Evolutionary conservation across 2,888 invertebrate genomes (phyloP).

Genomic region (Incurvaria masculella): DNA sequence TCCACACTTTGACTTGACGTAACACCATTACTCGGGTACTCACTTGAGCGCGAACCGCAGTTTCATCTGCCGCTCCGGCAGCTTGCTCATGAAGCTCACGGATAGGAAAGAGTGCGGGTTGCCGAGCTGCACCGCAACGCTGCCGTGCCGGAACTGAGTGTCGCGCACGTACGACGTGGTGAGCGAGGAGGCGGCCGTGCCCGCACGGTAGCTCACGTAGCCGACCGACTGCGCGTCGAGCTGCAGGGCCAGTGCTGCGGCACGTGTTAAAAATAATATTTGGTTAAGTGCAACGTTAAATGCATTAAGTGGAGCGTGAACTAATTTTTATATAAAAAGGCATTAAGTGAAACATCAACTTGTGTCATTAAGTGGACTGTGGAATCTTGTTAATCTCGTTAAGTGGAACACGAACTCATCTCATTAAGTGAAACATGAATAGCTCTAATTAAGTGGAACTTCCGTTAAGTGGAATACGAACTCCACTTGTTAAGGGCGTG

Average conservation of each 20-base stretch:
- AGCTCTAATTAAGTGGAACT: too few species aligned
- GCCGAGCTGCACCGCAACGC: slow-evolving; percentile 77
- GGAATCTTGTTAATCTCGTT: too few species aligned
- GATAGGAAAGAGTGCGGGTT: slow-evolving; percentile 75
- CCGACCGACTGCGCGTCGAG: slow-evolving; percentile 86
- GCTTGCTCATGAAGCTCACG: slow-evolving; percentile 73
- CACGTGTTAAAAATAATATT: slow-evolving; percentile 11
- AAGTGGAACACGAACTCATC: too few species aligned
- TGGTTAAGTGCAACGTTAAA: slow-evolving; percentile 4
- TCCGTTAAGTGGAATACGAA: too few species aligned
- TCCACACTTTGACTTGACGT: too few species aligned
- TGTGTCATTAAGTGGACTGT: too few species aligned
- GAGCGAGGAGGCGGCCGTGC: slow-evolving; percentile 68
- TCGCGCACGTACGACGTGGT: slow-evolving; percentile 78
- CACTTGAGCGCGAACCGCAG: slow-evolving; percentile 76
- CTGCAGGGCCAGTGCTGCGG: slow-evolving; percentile 75
- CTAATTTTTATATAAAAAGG: too few species aligned
- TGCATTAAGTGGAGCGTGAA: slow-evolving; percentile 5
- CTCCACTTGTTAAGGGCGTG: too few species aligned
- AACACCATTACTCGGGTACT: too few species aligned
- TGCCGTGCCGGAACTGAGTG: slow-evolving; percentile 64
- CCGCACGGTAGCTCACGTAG: slow-evolving; percentile 79
- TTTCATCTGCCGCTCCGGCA: slow-evolving; percentile 76
- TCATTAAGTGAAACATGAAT: too few species aligned
- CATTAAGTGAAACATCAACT: too few species aligned